These are phyloP conservation scores for Ctenomys sociabilis DNA, from an alignment of 2,113 vertebrate species.

Conservation along the genomic window DNA sequence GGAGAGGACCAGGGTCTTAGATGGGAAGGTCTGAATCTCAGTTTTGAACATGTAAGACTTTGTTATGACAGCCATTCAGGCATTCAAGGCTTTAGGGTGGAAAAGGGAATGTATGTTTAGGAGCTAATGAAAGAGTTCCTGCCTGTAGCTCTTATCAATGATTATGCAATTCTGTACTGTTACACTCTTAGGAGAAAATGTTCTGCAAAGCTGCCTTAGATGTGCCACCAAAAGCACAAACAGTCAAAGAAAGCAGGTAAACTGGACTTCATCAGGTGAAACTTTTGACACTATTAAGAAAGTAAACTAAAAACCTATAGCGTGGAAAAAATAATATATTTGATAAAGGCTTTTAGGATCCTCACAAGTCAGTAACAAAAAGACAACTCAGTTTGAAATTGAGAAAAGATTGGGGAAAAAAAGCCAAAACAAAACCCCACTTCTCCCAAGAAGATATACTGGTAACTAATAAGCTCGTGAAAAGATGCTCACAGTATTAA, in stretches of 20 bases:
- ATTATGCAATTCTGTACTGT: neutral
- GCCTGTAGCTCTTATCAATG: neutral
- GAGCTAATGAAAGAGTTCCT: neutral
- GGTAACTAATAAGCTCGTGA: neutral
- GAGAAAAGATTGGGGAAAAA: neutral
- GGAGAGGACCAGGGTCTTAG: neutral
- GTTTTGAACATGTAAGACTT: neutral
- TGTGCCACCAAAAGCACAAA: neutral
- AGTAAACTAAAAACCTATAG: neutral
- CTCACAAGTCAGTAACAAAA: neutral
- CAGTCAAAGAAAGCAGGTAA: neutral
- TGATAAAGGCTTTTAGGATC: neutral
- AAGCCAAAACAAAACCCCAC: neutral
- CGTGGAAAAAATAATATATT: neutral
- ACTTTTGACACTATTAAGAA: neutral
- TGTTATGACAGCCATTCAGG: neutral
- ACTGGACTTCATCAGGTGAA: neutral
- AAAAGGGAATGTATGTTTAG: constrained; percentile 7
- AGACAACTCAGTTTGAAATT: neutral
- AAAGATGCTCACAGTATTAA: neutral
- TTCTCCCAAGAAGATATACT: neutral
- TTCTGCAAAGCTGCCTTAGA: neutral
- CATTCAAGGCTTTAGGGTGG: neutral
- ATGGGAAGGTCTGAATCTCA: neutral
- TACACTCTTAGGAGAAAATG: neutral